Evolutionary conservation across 2,888 invertebrate genomes (phyloP).

Genomic region (Smittia aterrima): DNA sequence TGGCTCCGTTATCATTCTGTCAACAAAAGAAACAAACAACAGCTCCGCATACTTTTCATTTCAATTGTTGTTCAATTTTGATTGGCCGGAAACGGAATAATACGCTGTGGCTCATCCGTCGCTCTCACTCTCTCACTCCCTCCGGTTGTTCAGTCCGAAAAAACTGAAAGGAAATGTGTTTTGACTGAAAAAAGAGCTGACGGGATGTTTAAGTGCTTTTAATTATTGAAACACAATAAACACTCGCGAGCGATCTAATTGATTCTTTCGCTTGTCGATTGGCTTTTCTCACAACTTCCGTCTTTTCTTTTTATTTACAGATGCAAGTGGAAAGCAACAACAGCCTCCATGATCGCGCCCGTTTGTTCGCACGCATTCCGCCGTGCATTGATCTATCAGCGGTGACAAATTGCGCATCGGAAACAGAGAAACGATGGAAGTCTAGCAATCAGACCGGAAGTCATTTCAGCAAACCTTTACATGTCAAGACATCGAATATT

Average conservation of each 20-base stretch:
- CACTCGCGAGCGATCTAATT: not conserved
- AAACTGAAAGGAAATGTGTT: constrained; percentile 36
- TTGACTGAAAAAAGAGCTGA: constrained; percentile 22
- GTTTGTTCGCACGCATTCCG: constrained; percentile 49
- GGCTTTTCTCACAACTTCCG: not conserved
- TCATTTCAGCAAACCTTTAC: constrained; percentile 10
- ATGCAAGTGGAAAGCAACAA: constrained; percentile 53
- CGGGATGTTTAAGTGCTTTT: constrained; percentile 36
- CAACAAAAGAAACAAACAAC: not conserved
- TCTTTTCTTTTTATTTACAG: not conserved
- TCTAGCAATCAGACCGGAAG: constrained; percentile 42
- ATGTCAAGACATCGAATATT: constrained; percentile 41
- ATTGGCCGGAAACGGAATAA: constrained; percentile 31
- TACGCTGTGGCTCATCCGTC: not conserved
- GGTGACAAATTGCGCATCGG: constrained; percentile 48
- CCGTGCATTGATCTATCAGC: constrained; percentile 50
- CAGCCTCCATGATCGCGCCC: constrained; percentile 45
- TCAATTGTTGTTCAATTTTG: constrained; percentile 40
- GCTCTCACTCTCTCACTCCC: not conserved
- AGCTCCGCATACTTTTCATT: constrained; percentile 1
- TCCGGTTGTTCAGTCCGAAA: constrained; percentile 1
- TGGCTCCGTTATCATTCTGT: not conserved
- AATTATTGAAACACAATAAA: constrained; percentile 31
- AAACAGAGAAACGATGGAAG: constrained; percentile 47
- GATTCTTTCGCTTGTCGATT: not conserved